Conservation (phyloP, 1,140 invertebrate species). For the Scaptomyza montana region DNA sequence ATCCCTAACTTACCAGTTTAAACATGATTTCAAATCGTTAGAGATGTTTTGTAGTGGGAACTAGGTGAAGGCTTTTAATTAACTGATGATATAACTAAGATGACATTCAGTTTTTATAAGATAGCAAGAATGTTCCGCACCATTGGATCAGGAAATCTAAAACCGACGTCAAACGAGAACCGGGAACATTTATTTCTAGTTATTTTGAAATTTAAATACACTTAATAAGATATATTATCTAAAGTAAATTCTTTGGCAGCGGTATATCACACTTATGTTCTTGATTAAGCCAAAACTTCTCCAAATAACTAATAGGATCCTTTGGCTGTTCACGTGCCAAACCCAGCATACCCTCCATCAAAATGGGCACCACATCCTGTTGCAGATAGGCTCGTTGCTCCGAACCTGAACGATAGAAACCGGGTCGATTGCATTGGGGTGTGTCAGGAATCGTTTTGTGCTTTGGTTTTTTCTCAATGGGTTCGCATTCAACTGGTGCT, state of each 20-base stretch:
- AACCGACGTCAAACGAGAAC: slow-evolving; percentile 28
- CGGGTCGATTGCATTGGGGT: slow-evolving; percentile 8
- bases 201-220: slow-evolving; percentile 61
- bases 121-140: slow-evolving; percentile 24
- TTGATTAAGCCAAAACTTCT: slow-evolving; percentile 57
- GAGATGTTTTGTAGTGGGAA: slow-evolving; percentile 2
- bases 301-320: slow-evolving; percentile 59
- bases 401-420: neutral
- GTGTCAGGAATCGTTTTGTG: neutral
- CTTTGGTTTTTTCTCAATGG: slow-evolving; percentile 25
- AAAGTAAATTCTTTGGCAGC: slow-evolving; percentile 56
- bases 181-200: slow-evolving; percentile 51
- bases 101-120: slow-evolving; percentile 50
- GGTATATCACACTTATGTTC: slow-evolving; percentile 56
- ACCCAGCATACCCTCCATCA: slow-evolving; percentile 66
- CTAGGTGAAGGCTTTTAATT: slow-evolving; percentile 28
- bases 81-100: slow-evolving; percentile 51
- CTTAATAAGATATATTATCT: neutral
- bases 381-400: slow-evolving; percentile 50
- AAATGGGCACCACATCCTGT: slow-evolving; percentile 52
- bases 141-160: slow-evolving; percentile 46
- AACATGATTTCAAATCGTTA: slow-evolving; percentile 44
- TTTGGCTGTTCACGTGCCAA: slow-evolving; percentile 57
- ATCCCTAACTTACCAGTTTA: slow-evolving; percentile 52
- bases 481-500: slow-evolving; percentile 3